phyloP scores from a whole-genome alignment of 2,888 invertebrate genomes.

The Druceiella hillmani region DNA sequence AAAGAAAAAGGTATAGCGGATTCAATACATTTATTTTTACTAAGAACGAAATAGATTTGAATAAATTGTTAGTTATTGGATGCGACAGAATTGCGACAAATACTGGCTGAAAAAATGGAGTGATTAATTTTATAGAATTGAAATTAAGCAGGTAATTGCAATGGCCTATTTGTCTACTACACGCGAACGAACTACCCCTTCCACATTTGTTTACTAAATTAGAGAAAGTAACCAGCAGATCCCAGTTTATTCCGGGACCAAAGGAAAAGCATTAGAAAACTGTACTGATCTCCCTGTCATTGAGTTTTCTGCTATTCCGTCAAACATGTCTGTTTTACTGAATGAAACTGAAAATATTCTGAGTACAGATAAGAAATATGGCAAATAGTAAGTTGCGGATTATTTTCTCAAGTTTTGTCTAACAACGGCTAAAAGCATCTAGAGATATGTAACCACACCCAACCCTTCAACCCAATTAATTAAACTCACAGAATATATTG shows the following conservation, averaged over 20 bases:
- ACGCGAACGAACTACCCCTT: slow-evolving; percentile 25
- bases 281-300: slow-evolving; percentile 16
- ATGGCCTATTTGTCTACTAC: slow-evolving; percentile 23
- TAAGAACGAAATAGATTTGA: too few species aligned
- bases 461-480: slow-evolving; percentile 14
- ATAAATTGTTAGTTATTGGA: slow-evolving; percentile 15
- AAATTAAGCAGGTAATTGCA: slow-evolving; percentile 21
- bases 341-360: slow-evolving; percentile 8
- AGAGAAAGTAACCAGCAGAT: slow-evolving; percentile 25
- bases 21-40: slow-evolving; percentile 10
- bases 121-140: slow-evolving; percentile 21
- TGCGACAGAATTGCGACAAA: slow-evolving; percentile 24
- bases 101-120: slow-evolving; percentile 22
- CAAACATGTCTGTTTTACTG: slow-evolving; percentile 2
- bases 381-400: slow-evolving; percentile 14
- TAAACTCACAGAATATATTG: slow-evolving; percentile 13
- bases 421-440: slow-evolving; percentile 20
- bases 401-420: slow-evolving; percentile 15
- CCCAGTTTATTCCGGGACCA: slow-evolving; percentile 22
- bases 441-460: slow-evolving; percentile 19
- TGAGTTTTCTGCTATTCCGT: slow-evolving; percentile 4
- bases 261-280: slow-evolving; percentile 22
- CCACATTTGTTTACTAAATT: slow-evolving; percentile 24
- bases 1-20: slow-evolving; percentile 9
- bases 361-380: slow-evolving; percentile 22